Evolutionary conservation across 2,888 invertebrate species (phyloP).

Genomic region (Conus canariensis): DNA sequence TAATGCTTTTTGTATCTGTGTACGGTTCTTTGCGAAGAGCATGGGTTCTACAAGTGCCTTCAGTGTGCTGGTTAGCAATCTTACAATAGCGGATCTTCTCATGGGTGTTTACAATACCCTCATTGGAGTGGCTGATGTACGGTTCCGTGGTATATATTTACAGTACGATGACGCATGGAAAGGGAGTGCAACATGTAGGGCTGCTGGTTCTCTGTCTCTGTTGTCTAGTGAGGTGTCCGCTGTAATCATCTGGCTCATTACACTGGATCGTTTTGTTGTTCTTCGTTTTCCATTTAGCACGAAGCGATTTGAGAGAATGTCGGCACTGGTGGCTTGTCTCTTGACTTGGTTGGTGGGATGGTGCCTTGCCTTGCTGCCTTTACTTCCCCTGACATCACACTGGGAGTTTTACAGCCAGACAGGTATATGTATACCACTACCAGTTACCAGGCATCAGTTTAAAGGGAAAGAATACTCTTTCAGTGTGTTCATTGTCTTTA

Average conservation of each 20-base stretch:
- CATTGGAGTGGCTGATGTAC: constrained; percentile 57
- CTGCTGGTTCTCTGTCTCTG: constrained; percentile 60
- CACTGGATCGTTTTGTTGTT: constrained; percentile 84
- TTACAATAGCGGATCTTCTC: constrained; percentile 49
- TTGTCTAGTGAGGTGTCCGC: constrained; percentile 84
- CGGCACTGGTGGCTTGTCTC: constrained; percentile 53
- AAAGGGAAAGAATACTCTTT: constrained; percentile 77
- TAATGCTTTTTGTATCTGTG: neutral
- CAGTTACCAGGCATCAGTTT: constrained; percentile 71
- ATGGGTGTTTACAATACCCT: constrained; percentile 62
- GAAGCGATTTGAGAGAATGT: constrained; percentile 57
- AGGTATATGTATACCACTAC: constrained; percentile 74
- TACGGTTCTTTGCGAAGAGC: neutral
- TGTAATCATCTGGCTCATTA: constrained; percentile 82
- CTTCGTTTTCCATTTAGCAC: constrained; percentile 82
- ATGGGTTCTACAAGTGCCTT: constrained; percentile 2
- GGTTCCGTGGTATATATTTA: constrained; percentile 59
- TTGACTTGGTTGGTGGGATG: constrained; percentile 65
- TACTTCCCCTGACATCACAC: constrained; percentile 57
- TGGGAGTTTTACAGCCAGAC: constrained; percentile 71
- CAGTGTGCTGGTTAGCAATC: constrained; percentile 42
- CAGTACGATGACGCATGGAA: constrained; percentile 60
- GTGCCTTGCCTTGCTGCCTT: constrained; percentile 69
- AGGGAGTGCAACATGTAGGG: constrained; percentile 53
- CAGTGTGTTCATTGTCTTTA: constrained; percentile 72